Percentiles rank a stretch among this genome's conserved stretches.
Evolutionary conservation across 1,140 invertebrate species (phyloP).

Genomic region (Chrysomallon squamiferum): DNA sequence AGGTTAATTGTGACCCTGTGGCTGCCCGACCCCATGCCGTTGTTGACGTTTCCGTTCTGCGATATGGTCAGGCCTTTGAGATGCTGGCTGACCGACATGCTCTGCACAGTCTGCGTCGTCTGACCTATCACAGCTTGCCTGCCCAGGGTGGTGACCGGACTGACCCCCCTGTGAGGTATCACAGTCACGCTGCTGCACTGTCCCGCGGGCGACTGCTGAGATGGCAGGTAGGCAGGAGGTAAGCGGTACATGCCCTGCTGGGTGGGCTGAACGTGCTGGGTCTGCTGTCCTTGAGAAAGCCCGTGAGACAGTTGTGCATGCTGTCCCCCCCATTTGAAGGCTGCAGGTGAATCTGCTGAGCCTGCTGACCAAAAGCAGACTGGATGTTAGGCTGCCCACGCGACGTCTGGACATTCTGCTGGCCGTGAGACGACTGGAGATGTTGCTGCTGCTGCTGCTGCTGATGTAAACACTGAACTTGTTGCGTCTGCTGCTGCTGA

Average conservation of each 20-base stretch:
- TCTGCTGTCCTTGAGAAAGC: too few species aligned
- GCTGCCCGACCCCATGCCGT: not conserved
- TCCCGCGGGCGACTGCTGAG: too few species aligned
- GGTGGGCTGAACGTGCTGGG: too few species aligned
- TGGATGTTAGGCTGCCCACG: constrained; percentile 4
- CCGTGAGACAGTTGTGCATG: too few species aligned
- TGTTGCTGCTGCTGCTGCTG: constrained; percentile 26
- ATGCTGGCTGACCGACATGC: not conserved
- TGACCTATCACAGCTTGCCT: constrained; percentile 6
- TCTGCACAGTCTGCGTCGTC: constrained; percentile 1
- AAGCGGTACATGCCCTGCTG: too few species aligned
- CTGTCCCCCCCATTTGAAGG: too few species aligned
- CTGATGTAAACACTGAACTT: constrained; percentile 16
- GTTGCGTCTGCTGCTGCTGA: not conserved
- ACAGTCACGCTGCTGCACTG: constrained; percentile 10
- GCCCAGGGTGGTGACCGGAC: constrained; percentile 71
- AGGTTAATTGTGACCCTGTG: constrained; percentile 24
- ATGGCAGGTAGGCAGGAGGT: too few species aligned
- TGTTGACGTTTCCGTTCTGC: not conserved
- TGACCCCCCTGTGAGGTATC: constrained; percentile 72
- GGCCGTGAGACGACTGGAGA: constrained; percentile 11
- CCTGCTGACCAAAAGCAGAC: too few species aligned
- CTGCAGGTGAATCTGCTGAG: too few species aligned
- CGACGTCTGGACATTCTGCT: constrained; percentile 15
- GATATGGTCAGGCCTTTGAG: constrained; percentile 5